Evolutionary conservation across 2,888 invertebrate species (phyloP).

Genomic region (Ferdinandea cuprea): DNA sequence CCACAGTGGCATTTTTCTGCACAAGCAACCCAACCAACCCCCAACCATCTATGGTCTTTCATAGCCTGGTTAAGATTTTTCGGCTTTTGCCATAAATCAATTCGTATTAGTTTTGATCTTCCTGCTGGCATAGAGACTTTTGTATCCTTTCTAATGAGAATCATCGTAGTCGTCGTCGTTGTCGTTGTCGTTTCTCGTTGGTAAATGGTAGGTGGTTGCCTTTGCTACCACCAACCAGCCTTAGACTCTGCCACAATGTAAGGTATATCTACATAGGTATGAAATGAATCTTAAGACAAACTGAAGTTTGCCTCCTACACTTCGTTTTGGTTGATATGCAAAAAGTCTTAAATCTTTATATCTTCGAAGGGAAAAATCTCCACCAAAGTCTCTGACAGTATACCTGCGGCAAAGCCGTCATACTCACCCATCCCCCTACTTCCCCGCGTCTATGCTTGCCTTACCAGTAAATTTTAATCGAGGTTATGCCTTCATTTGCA

Average conservation of each 20-base stretch:
- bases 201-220: constrained; percentile 15
- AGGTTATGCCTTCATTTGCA: constrained; percentile 74
- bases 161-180: constrained; percentile 45
- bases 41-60: constrained; percentile 7
- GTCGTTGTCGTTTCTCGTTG: constrained; percentile 4
- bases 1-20: constrained; percentile 29
- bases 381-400: constrained; percentile 53
- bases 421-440: background rate
- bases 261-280: background rate
- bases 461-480: constrained; percentile 72
- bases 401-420: constrained; percentile 44
- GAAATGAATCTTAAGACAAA: constrained; percentile 55
- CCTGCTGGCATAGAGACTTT: constrained; percentile 72
- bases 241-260: constrained; percentile 6
- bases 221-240: constrained; percentile 1
- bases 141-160: constrained; percentile 73
- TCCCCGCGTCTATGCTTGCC: too few species aligned
- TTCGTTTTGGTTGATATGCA: constrained; percentile 66
- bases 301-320: constrained; percentile 11
- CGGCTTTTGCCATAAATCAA: constrained; percentile 73
- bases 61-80: constrained; percentile 70
- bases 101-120: constrained; percentile 75
- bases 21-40: constrained; percentile 13
- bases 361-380: constrained; percentile 59
- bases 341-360: constrained; percentile 72